Evolutionary conservation across 1,140 invertebrate genomes (phyloP), one percentile per base, ranked within the genome.

Genomic region (Xylocopa sonorina): DNA sequence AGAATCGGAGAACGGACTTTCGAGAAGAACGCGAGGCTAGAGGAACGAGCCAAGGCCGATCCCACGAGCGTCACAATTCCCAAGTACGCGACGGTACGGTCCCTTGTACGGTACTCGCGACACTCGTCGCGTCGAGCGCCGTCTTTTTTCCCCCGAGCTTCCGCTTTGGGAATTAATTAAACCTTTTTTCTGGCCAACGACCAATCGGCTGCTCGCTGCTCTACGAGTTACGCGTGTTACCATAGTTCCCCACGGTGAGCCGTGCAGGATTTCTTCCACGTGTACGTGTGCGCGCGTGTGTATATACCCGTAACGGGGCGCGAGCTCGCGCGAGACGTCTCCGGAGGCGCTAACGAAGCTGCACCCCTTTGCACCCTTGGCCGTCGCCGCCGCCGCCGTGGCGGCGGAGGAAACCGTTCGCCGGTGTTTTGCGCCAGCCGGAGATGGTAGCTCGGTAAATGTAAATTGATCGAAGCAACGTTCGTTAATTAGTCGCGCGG

Each of bases 401-500:
- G 38, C 60, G 18, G 57, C 60, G 38, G 12, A 55, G 29, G 41
- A 66, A 32, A 27, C 32, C 41, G 78, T 41, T 66, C 58, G 51
- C n/a, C n/a, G n/a, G n/a, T 81, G 82, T 73, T 55, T n/a, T n/a
- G n/a, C n/a, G 78, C 53, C 67, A 24, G 43, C 63, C 34, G 27
- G 34, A 24, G 27, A 10, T 0, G 16, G 18, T 18, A 2, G 21
- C 80, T 82, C 68, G 69, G 86, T 88, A 88, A 88, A 88, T 88
- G 87, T 88, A 88, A 88, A 88, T 88, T 79, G 84, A 88, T 87
- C 76, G 82, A 67, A 80, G 84, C 86, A 83, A 88, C 82, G 84
- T 88, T 88, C 87, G 85, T 88, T 88, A 88, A 88, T 88, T 88
- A 88, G 87, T 88, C 87, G 82, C 80, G 76, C 83, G 64, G 80